phyloP scores from a whole-genome alignment of 2,113 vertebrate species.

The Parotia lawesii region DNA sequence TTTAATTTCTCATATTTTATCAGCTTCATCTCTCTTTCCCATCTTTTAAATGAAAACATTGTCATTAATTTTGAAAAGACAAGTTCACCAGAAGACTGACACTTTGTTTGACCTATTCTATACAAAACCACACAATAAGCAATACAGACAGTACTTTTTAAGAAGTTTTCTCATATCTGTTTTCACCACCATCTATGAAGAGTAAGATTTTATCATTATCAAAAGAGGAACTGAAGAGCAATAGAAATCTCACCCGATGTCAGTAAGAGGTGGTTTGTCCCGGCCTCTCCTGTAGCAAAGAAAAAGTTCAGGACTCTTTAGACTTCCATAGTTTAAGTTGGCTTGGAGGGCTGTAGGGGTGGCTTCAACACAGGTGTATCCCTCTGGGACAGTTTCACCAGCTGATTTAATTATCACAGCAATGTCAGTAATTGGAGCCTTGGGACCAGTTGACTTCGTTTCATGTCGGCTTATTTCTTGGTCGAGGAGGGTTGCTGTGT shows the following conservation, averaged over 20 bases:
- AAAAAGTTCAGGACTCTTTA: constrained; percentile 96
- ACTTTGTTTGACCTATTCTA: background rate
- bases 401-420: constrained; percentile 92
- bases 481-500: constrained; percentile 86
- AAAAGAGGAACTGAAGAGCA: background rate
- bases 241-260: constrained; percentile 83
- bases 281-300: constrained; percentile 91
- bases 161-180: background rate
- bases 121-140: background rate
- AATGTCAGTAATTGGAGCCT: constrained; percentile 93
- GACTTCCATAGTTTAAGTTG: constrained; percentile 95
- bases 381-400: constrained; percentile 92
- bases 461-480: constrained; percentile 87
- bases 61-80: background rate
- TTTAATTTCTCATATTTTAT: background rate
- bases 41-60: background rate
- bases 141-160: background rate
- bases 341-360: constrained; percentile 90
- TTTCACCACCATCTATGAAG: background rate
- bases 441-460: constrained; percentile 87
- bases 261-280: constrained; percentile 89
- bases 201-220: background rate
- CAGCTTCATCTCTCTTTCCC: background rate
- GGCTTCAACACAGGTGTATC: constrained; percentile 91
- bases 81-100: background rate